Percentiles rank a stretch among this genome's conserved stretches.
Evolutionary conservation across 2,113 vertebrate genomes (phyloP).

Genomic region (Psilopsiagon aurifrons): DNA sequence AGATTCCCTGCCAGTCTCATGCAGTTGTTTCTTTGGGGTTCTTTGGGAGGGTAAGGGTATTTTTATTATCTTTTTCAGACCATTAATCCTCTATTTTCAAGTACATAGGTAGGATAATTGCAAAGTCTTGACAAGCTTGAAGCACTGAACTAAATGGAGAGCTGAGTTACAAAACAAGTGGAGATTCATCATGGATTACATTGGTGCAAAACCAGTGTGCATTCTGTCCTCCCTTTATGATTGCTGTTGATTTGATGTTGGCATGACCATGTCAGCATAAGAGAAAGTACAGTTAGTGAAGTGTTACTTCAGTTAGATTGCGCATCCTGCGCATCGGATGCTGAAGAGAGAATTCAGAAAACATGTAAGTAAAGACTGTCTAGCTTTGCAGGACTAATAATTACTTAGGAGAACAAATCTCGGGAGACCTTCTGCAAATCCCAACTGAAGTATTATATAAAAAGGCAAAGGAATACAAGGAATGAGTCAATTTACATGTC

Average conservation of each 20-base stretch:
- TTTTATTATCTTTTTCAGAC: background rate
- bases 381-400: background rate
- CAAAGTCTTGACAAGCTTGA: background rate
- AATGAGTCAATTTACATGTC: constrained; percentile 58
- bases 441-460: background rate
- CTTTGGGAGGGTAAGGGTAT: background rate
- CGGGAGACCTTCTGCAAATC: constrained; percentile 7
- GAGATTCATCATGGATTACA: background rate
- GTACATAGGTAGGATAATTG: background rate
- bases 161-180: background rate
- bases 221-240: background rate
- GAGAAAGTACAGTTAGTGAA: background rate
- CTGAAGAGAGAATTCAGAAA: background rate
- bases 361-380: background rate
- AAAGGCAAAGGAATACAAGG: constrained; percentile 52
- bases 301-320: background rate
- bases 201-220: background rate
- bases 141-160: background rate
- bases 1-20: background rate
- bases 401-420: constrained; percentile 10
- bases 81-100: background rate
- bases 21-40: background rate
- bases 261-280: background rate
- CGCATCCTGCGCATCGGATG: background rate
- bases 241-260: background rate